phyloP scores from a whole-genome alignment of 2,797 vertebrate species.

The Anisognathus igniventris region DNA sequence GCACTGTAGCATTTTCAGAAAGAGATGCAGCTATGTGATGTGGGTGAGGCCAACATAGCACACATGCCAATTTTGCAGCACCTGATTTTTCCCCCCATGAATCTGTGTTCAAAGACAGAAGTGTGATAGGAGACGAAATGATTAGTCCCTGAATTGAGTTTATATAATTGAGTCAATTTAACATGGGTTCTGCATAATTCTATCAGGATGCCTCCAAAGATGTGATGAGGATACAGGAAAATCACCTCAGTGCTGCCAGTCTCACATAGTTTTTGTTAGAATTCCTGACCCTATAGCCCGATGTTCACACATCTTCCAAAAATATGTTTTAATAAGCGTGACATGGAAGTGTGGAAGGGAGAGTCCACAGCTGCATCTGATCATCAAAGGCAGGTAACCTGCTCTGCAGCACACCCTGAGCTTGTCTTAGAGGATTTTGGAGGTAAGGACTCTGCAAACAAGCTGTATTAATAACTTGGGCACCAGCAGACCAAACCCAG shows the following conservation, averaged over 20 bases:
- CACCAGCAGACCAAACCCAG: not conserved
- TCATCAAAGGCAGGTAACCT: not conserved
- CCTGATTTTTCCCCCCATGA: not conserved
- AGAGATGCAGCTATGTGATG: not conserved
- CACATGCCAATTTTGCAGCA: not conserved
- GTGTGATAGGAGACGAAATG: not conserved
- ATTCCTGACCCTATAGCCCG: not conserved
- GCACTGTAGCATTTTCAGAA: not conserved
- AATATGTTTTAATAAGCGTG: not conserved
- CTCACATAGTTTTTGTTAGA: not conserved
- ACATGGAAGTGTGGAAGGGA: rapidly evolving
- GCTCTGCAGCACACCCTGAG: not conserved
- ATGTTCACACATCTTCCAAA: not conserved
- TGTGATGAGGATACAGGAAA: not conserved
- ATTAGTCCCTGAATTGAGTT: not conserved
- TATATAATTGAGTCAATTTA: not conserved
- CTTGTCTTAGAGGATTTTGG: not conserved
- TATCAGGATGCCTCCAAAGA: not conserved
- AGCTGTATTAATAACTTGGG: not conserved
- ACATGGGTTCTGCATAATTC: not conserved
- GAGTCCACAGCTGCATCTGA: not conserved
- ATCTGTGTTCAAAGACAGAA: not conserved
- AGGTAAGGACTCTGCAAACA: not conserved
- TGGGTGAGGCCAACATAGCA: not conserved
- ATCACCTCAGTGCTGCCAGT: not conserved